A percentile compares a stretch with the other conserved stretches of the same genome.
Evolutionary conservation across 2,113 vertebrate genomes (phyloP).

Genomic region (Gila orcuttii): DNA sequence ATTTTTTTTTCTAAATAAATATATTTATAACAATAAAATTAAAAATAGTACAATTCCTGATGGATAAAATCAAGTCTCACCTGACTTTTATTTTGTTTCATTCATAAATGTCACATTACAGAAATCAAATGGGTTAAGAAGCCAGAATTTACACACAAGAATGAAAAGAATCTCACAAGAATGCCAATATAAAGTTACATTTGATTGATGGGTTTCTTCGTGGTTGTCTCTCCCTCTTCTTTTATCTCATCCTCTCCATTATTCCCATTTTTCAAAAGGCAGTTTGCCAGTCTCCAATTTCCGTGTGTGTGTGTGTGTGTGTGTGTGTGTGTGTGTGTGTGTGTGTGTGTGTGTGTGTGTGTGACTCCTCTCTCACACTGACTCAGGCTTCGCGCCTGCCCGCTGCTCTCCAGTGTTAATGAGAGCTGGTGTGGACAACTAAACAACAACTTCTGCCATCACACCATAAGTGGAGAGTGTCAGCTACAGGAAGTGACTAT

Average conservation of each 20-base stretch:
- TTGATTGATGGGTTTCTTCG: neutral
- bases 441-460: constrained; percentile 42
- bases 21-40: neutral
- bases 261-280: constrained; percentile 29
- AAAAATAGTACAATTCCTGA: neutral
- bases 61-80: neutral
- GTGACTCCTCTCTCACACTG: constrained; percentile 41
- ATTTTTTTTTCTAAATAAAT: neutral
- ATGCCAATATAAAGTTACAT: neutral
- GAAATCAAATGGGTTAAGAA: neutral
- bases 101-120: neutral
- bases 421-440: constrained; percentile 28
- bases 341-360: neutral
- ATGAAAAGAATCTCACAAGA: neutral
- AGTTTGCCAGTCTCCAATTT: constrained; percentile 62
- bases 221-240: neutral
- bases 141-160: neutral
- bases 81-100: neutral
- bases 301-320: constrained; percentile 11
- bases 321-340: constrained; percentile 10
- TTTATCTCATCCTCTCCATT: neutral
- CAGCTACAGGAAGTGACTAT: constrained; percentile 42
- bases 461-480: constrained; percentile 31
- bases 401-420: constrained; percentile 39
- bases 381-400: constrained; percentile 21